These are phyloP conservation scores for Ornithoptera priamus DNA, from an alignment of 2,888 invertebrate species.

Conservation along the genomic window DNA sequence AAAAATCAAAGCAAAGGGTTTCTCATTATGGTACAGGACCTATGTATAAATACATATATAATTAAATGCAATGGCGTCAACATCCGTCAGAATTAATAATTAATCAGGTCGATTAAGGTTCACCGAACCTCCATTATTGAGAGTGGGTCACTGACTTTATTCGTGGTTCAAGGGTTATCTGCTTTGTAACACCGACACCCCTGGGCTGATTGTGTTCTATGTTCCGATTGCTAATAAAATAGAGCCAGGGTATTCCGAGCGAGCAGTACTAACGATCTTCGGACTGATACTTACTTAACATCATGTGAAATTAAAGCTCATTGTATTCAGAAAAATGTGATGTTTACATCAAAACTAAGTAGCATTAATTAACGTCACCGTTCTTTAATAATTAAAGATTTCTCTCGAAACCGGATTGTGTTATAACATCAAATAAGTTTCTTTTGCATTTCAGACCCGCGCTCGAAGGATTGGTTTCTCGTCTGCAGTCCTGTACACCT, in stretches of 20 bases:
- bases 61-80: no score
- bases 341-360: no score
- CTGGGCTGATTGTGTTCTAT: background rate
- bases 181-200: background rate
- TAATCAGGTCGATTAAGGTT: background rate
- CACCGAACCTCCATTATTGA: background rate
- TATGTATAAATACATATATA: no score
- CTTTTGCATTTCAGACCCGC: slow-evolving; percentile 73
- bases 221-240: no score
- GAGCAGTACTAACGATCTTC: no score
- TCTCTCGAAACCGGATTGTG: background rate
- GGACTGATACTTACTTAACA: no score
- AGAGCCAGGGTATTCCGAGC: no score
- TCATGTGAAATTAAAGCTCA: no score
- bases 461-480: slow-evolving; percentile 83
- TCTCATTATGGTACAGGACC: no score
- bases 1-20: no score
- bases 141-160: background rate
- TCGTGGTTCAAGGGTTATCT: background rate
- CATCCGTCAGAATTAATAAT: background rate
- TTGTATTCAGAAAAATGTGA: no score
- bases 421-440: background rate
- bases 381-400: background rate
- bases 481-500: slow-evolving; percentile 83
- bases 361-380: no score